A percentile compares a stretch with the other conserved stretches of the same genome.
Conservation (phyloP, 2,888 invertebrate genomes). For the Macropis europaea region DNA sequence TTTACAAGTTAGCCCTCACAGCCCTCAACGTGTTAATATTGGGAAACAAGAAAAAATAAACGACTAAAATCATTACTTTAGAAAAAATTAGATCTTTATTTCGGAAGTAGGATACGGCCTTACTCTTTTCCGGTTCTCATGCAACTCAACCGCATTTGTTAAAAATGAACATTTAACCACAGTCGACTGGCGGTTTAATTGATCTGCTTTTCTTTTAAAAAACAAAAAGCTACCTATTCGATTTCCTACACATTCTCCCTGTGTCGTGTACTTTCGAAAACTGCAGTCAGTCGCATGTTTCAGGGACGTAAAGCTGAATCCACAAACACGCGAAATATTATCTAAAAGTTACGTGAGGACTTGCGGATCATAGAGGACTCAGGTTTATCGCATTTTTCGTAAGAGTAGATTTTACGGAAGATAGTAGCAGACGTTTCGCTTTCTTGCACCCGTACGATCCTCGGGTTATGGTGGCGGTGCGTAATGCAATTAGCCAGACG, state of each 20-base stretch:
- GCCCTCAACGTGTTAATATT: too few relatives aligned
- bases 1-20: too few relatives aligned
- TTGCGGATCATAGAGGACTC: neutral
- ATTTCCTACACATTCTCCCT: neutral
- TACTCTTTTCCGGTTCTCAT: too few relatives aligned
- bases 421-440: conserved; percentile 12
- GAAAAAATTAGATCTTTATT: too few relatives aligned
- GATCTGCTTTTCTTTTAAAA: too few relatives aligned
- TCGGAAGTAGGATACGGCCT: too few relatives aligned
- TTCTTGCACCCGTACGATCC: neutral
- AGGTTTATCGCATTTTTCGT: neutral
- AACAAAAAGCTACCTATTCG: too few relatives aligned
- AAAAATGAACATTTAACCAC: too few relatives aligned
- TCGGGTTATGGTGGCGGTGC: neutral
- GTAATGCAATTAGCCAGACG: neutral
- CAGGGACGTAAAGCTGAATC: neutral
- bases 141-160: too few relatives aligned
- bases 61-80: too few relatives aligned
- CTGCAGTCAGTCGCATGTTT: neutral
- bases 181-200: too few relatives aligned
- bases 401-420: neutral
- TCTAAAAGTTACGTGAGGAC: conserved; percentile 21
- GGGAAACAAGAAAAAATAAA: too few relatives aligned
- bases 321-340: neutral
- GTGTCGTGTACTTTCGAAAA: neutral